Conservation (phyloP, 2,797 vertebrate species). For the Diplodus sargus region DNA sequence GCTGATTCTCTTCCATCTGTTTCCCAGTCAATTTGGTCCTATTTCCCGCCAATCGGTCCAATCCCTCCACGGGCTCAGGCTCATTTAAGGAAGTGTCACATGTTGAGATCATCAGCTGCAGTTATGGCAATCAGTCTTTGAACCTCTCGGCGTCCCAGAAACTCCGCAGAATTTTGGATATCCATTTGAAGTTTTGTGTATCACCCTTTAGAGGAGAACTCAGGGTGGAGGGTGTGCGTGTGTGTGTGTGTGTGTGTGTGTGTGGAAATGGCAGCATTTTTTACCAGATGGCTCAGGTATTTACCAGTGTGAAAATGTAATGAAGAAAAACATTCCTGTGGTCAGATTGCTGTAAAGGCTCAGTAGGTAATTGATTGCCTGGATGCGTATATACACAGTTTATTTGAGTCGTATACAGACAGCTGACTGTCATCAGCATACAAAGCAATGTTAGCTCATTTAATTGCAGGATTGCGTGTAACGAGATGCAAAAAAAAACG, state of each 20-base stretch:
- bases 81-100: conserved; percentile 71
- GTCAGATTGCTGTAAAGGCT: conserved; percentile 26
- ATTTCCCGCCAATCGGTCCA: conserved; percentile 79
- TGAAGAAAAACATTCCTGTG: conserved; percentile 22
- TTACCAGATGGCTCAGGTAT: conserved; percentile 62
- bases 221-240: too few relatives aligned
- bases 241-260: background rate
- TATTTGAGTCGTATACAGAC: conserved; percentile 20
- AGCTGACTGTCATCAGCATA: conserved; percentile 18
- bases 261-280: background rate
- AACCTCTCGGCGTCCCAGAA: conserved; percentile 24
- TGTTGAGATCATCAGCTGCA: conserved; percentile 67
- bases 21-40: conserved; percentile 75
- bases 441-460: background rate
- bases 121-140: conserved; percentile 61
- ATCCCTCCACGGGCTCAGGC: conserved; percentile 62
- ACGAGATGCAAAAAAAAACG: conserved; percentile 18
- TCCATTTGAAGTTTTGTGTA: conserved; percentile 45
- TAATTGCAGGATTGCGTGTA: conserved; percentile 14
- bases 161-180: conserved; percentile 39
- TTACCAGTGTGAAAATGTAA: conserved; percentile 38
- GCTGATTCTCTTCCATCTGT: conserved; percentile 71
- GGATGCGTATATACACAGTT: background rate
- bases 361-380: conserved; percentile 32
- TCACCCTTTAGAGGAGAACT: conserved; percentile 27